A percentile compares a stretch with the other conserved stretches of the same genome.
Evolutionary conservation across 2,888 invertebrate species (phyloP).

Genomic region (Cylindroiulus punctatus): DNA sequence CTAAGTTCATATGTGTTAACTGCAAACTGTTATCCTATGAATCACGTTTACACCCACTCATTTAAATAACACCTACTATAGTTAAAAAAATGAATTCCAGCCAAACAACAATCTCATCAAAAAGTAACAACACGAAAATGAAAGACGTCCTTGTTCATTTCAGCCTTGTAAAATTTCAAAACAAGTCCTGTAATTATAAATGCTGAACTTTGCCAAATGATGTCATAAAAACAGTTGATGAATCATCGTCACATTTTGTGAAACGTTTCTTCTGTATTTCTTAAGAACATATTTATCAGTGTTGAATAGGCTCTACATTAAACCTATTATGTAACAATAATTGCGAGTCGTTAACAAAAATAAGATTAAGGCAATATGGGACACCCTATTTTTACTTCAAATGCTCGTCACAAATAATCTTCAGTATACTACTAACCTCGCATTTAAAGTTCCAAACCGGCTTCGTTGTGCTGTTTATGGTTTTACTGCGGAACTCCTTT

Average conservation of each 20-base stretch:
- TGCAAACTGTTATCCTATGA: background rate
- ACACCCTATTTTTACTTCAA: background rate
- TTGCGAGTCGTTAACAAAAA: background rate
- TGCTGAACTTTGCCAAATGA: background rate
- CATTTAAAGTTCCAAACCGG: slow-evolving; percentile 98
- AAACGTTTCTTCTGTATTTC: background rate
- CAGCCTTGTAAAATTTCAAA: background rate
- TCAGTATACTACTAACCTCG: slow-evolving; percentile 77
- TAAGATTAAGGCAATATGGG: background rate
- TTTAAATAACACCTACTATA: background rate
- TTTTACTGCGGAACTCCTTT: slow-evolving; percentile 91
- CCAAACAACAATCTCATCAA: background rate
- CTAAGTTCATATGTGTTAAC: background rate
- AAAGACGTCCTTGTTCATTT: slow-evolving; percentile 29
- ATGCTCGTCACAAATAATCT: background rate
- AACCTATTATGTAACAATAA: background rate
- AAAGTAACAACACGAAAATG: background rate
- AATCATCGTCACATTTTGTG: background rate
- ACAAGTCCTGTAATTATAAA: background rate
- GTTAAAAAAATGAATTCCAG: background rate
- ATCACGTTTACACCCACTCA: background rate
- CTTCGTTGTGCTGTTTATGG: slow-evolving; percentile 91
- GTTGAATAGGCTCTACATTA: too few relatives aligned
- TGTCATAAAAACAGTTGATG: background rate
- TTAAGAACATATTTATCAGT: background rate